Base-by-base conservation (phyloP, 2,113 vertebrate species). In the Peucedramus taeniatus region DNA sequence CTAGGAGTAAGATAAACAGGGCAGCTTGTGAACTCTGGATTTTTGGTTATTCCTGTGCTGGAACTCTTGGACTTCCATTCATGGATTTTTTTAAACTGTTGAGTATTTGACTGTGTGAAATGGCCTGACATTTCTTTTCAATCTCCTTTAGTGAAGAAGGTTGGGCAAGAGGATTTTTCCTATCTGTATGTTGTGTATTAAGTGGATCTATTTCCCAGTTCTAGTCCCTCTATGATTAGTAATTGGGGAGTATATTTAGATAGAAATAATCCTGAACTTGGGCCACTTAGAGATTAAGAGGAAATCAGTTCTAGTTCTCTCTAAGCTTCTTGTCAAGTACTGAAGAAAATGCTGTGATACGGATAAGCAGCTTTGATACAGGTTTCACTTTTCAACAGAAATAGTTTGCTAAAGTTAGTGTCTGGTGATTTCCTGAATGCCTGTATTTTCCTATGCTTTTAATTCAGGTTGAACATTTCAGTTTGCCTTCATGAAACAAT, bases 211-310 rank as follows among this genome's bases (percentile, higher is more conserved):
- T 31, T 77, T 56, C 42, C 18, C 8, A 33, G 5, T 79, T 84
- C 24, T 74, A 26, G 54, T 66, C 30, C 22, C 40, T 85, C 63
- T 83, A 2, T 42, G 51, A 39, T 94, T 89, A 87, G 68, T 91
- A 94, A 75, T 39, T 81, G 79, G 69, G 22, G 26, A 39, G n/a
- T 93, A 33, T 93, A 70, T 91, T 87, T 90, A 80, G 84, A 49
- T 42, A 90, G 86, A 95, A 94, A 61, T 95, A 96, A 94, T 79
- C 86, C 66, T 75, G 84, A 75, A 40, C 49, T 56, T 72, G 83
- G 80, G 74, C 82, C 63, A 82, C 33, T 53, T 71, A 79, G 11
- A 72, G 89, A 78, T 87, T 91, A 78, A 87, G 83, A 97, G 40
- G 42, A 96, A 94, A 80, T 69, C 42, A 54, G 64, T 57, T 76